These are phyloP conservation scores for Spilosoma lubricipeda DNA, from an alignment of 2,888 invertebrate species.

Conservation along the genomic window DNA sequence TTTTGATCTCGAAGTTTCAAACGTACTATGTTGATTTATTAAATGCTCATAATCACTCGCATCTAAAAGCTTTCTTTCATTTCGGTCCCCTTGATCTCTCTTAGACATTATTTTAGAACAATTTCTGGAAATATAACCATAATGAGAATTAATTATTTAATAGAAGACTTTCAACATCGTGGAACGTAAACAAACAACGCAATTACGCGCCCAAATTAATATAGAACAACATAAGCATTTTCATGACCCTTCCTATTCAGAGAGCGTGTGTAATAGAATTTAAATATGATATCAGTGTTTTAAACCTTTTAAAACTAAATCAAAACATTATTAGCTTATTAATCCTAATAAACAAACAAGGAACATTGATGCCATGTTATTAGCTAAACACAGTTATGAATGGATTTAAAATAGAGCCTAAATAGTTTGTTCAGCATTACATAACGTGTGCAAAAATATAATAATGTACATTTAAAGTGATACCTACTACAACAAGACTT, in stretches of 20 bases:
- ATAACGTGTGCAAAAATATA: not conserved
- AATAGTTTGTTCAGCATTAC: constrained; percentile 23
- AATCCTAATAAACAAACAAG: constrained; percentile 59
- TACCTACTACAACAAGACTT: constrained; percentile 61
- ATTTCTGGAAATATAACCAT: constrained; percentile 49
- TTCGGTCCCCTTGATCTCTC: constrained; percentile 80
- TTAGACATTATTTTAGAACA: constrained; percentile 76
- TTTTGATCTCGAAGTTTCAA: constrained; percentile 78
- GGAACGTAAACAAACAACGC: constrained; percentile 81
- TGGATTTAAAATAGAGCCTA: constrained; percentile 31
- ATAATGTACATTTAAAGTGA: constrained; percentile 28
- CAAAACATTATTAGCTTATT: not conserved
- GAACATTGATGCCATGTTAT: constrained; percentile 44
- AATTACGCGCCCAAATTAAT: constrained; percentile 72
- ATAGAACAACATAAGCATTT: constrained; percentile 27
- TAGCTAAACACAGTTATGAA: constrained; percentile 28
- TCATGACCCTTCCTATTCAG: not conserved
- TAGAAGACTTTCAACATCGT: constrained; percentile 46
- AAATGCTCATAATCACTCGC: constrained; percentile 82
- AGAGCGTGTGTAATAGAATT: not conserved
- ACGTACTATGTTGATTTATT: constrained; percentile 83
- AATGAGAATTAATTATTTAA: constrained; percentile 7
- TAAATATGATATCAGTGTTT: not conserved
- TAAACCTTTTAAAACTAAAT: not conserved
- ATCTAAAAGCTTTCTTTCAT: constrained; percentile 82